Evolutionary conservation across 2,888 invertebrate species (phyloP).

Genomic region (Agonopterix alstromeriana): DNA sequence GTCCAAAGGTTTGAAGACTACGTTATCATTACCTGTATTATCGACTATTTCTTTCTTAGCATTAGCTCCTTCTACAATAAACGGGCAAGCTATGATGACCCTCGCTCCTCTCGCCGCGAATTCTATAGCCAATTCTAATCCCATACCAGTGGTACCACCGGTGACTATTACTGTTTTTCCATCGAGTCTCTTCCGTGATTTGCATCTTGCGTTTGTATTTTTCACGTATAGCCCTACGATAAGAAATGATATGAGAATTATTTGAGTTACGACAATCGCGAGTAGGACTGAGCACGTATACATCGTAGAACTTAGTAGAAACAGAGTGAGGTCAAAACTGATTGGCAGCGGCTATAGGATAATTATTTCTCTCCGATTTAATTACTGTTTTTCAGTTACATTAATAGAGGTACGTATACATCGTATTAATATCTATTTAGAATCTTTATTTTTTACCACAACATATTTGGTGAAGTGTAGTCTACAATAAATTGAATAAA

Average conservation of each 20-base stretch:
- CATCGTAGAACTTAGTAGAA: too few relatives aligned
- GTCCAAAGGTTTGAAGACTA: conserved; percentile 82
- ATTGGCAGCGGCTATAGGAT: too few relatives aligned
- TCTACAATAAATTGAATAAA: too few relatives aligned
- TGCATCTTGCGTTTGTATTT: conserved; percentile 21
- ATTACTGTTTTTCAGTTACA: too few relatives aligned
- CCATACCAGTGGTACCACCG: conserved; percentile 52
- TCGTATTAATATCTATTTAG: too few relatives aligned
- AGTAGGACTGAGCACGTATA: background rate
- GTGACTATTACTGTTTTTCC: conserved; percentile 41
- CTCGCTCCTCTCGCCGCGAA: conserved; percentile 42
- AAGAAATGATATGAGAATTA: background rate
- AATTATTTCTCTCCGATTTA: too few relatives aligned
- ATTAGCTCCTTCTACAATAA: conserved; percentile 33
- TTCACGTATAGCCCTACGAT: conserved; percentile 15
- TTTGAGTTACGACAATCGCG: background rate
- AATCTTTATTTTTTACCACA: too few relatives aligned
- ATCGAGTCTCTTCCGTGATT: conserved; percentile 24
- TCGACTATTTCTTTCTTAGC: conserved; percentile 76
- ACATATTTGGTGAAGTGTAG: too few relatives aligned
- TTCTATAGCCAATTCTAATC: conserved; percentile 44
- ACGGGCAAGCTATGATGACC: conserved; percentile 50
- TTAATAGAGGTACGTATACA: too few relatives aligned
- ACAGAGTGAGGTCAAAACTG: too few relatives aligned
- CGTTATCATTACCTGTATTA: conserved; percentile 78